Percentiles rank a stretch among this genome's conserved stretches.
phyloP scores from a whole-genome alignment of 2,797 vertebrate genomes.

The Pseudocheirus occidentalis region DNA sequence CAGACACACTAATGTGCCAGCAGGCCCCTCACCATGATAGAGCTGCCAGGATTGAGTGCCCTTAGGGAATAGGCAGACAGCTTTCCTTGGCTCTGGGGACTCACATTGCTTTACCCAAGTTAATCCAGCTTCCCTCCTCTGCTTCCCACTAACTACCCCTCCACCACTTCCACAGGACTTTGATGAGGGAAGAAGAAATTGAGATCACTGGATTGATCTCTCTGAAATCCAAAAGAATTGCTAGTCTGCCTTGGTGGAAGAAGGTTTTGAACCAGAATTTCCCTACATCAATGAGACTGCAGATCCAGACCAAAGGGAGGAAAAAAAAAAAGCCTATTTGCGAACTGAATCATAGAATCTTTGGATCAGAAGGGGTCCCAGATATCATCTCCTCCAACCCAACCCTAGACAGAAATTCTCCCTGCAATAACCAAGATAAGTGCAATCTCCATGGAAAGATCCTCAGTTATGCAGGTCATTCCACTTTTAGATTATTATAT shows the following conservation, averaged over 20 bases:
- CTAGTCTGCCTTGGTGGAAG: background rate
- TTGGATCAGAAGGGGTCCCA: background rate
- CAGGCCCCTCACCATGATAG: background rate
- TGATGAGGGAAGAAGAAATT: background rate
- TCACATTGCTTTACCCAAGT: background rate
- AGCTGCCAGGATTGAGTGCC: background rate
- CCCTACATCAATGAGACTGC: background rate
- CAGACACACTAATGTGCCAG: background rate
- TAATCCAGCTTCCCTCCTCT: background rate
- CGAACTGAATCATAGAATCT: background rate
- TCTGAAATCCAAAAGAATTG: background rate
- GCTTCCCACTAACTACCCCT: background rate
- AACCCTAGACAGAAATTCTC: background rate
- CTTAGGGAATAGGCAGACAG: background rate
- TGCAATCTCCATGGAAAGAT: background rate
- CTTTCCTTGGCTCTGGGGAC: background rate
- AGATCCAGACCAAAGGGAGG: background rate
- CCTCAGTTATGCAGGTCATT: background rate
- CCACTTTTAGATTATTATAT: background rate
- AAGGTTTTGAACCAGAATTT: background rate
- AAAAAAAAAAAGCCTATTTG: background rate
- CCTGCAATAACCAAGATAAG: background rate
- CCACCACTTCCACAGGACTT: background rate
- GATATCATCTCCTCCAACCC: background rate
- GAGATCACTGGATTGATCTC: background rate